Evolutionary conservation across 2,797 vertebrate genomes (phyloP).

Genomic region (Hoplostethus mediterraneus): DNA sequence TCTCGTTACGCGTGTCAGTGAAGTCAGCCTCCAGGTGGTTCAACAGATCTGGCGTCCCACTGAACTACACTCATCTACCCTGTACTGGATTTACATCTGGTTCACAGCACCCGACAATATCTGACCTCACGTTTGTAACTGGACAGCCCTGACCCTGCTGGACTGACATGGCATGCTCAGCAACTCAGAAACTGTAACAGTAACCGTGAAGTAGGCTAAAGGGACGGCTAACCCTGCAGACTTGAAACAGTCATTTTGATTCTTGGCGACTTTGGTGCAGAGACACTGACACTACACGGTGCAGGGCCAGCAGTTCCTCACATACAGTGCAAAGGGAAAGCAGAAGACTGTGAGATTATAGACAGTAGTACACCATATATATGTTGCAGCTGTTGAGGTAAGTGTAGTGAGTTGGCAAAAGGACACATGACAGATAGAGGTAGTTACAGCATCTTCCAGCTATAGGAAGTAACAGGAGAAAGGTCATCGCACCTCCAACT

Average conservation of each 20-base stretch:
- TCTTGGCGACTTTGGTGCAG: too few species aligned
- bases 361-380: too few species aligned
- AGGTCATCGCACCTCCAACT: constrained; percentile 4
- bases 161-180: not conserved
- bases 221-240: too few species aligned
- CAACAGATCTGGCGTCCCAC: not conserved
- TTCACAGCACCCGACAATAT: not conserved
- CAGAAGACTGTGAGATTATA: too few species aligned
- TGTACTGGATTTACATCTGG: not conserved
- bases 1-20: too few species aligned
- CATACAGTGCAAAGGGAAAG: too few species aligned
- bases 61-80: not conserved
- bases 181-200: not conserved
- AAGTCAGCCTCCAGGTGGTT: not conserved
- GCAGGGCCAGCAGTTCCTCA: too few species aligned
- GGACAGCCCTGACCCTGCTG: not conserved
- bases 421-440: not conserved
- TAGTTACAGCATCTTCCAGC: not conserved
- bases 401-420: not conserved
- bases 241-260: not conserved
- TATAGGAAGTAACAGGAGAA: not conserved
- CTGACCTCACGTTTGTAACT: not conserved
- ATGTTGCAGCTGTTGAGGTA: not conserved
- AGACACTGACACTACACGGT: too few species aligned
- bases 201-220: too few species aligned